Percentiles rank a stretch among this genome's conserved stretches.
Evolutionary conservation across 2,888 invertebrate genomes (phyloP).

Genomic region (Apocheima hispidaria): DNA sequence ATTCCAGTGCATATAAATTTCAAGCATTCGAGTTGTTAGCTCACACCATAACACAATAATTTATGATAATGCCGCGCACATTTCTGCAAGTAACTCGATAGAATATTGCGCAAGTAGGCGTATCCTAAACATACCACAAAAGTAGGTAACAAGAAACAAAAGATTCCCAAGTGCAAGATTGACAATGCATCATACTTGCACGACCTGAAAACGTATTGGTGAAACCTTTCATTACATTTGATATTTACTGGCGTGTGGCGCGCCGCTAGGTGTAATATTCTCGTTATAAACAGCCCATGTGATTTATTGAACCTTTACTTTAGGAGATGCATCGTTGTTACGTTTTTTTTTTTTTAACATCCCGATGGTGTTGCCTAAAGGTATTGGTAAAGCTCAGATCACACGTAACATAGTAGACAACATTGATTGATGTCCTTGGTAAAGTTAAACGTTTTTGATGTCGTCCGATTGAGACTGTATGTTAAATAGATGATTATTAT

Average conservation of each 20-base stretch:
- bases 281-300: constrained; percentile 47
- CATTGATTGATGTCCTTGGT: constrained; percentile 38
- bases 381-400: constrained; percentile 11
- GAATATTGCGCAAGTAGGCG: constrained; percentile 35
- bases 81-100: constrained; percentile 28
- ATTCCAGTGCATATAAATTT: constrained; percentile 31
- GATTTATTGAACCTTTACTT: constrained; percentile 55
- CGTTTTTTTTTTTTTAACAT: background rate
- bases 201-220: constrained; percentile 61
- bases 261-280: constrained; percentile 50
- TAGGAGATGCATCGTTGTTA: constrained; percentile 10
- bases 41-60: constrained; percentile 36
- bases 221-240: constrained; percentile 70
- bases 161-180: constrained; percentile 63
- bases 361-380: background rate
- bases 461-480: constrained; percentile 22
- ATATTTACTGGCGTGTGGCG: constrained; percentile 60
- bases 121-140: constrained; percentile 29
- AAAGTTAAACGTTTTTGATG: constrained; percentile 35
- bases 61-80: constrained; percentile 42
- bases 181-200: constrained; percentile 65
- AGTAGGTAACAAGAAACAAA: constrained; percentile 49
- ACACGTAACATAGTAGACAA: constrained; percentile 19
- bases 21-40: constrained; percentile 23
- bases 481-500: constrained; percentile 11